Percentiles rank a stretch among this genome's conserved stretches.
Conservation (phyloP, 2,797 vertebrate species). For the Halcyon badia region DNA sequence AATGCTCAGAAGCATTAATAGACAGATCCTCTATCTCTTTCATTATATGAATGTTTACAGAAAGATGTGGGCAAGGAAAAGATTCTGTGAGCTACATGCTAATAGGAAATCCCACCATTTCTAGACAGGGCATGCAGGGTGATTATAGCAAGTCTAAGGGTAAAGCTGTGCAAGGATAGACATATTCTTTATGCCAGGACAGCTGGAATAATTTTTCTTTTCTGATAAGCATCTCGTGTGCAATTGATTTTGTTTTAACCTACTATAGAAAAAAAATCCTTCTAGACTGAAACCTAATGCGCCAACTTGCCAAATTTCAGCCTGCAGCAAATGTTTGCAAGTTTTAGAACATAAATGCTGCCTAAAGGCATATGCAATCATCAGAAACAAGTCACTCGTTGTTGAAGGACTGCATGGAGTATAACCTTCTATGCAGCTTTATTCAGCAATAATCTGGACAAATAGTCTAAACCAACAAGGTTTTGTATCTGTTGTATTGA, state of each 20-base stretch:
- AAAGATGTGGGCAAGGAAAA: not conserved
- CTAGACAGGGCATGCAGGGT: not conserved
- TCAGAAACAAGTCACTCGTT: not conserved
- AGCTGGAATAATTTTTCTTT: constrained; percentile 52
- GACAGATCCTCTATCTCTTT: not conserved
- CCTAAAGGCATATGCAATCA: not conserved
- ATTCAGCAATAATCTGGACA: not conserved
- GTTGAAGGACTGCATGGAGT: not conserved
- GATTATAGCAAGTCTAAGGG: not conserved
- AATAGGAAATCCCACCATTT: constrained; percentile 19
- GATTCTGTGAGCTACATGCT: not conserved
- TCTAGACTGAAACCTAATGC: not conserved
- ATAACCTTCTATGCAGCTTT: not conserved
- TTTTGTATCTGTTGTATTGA: not conserved
- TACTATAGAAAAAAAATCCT: not conserved
- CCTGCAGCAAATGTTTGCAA: not conserved
- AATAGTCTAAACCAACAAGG: not conserved
- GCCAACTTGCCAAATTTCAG: not conserved
- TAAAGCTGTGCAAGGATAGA: not conserved
- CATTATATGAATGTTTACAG: constrained; percentile 10
- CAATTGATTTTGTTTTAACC: constrained; percentile 51
- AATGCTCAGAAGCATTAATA: not conserved
- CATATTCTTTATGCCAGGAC: not conserved
- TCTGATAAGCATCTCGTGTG: constrained; percentile 45
- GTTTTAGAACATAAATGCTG: not conserved